These are phyloP conservation scores for Adoxophyes honmai DNA, from an alignment of 1,140 invertebrate genomes.

Conservation along the genomic window DNA sequence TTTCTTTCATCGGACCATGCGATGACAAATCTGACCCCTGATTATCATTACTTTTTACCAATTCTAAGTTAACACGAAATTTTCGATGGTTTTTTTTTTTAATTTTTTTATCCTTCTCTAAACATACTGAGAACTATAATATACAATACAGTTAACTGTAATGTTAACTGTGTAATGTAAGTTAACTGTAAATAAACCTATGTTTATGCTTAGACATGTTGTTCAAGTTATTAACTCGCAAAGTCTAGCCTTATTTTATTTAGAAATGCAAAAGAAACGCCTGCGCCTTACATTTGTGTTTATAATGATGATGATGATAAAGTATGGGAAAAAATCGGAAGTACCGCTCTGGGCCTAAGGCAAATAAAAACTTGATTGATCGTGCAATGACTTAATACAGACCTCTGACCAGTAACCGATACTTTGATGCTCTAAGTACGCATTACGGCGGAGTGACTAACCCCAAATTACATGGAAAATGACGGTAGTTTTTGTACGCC, in stretches of 20 bases:
- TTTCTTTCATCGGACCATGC: no score
- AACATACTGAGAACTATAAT: no score
- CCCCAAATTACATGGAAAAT: not conserved
- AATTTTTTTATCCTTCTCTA: no score
- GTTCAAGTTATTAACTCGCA: no score
- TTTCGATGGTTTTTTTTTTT: no score
- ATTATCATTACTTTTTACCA: no score
- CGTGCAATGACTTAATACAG: slow-evolving; percentile 9
- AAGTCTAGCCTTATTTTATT: not conserved
- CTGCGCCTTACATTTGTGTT: not conserved
- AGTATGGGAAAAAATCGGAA: slow-evolving; percentile 13
- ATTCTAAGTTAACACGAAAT: no score
- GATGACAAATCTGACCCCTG: no score
- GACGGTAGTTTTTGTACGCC: not conserved
- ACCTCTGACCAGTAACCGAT: slow-evolving; percentile 1
- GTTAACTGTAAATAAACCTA: no score
- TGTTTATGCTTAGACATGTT: no score
- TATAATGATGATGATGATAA: slow-evolving; percentile 14
- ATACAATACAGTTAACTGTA: no score
- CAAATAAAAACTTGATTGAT: slow-evolving; percentile 13
- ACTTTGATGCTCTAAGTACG: not conserved
- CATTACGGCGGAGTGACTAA: not conserved
- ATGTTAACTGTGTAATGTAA: no score
- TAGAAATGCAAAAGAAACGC: not conserved
- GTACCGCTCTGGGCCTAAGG: slow-evolving; percentile 4